A percentile compares a stretch with the other conserved stretches of the same genome.
These are phyloP conservation scores for Drosophila guanche DNA, from an alignment of 1,140 invertebrate species.

Conservation along the genomic window DNA sequence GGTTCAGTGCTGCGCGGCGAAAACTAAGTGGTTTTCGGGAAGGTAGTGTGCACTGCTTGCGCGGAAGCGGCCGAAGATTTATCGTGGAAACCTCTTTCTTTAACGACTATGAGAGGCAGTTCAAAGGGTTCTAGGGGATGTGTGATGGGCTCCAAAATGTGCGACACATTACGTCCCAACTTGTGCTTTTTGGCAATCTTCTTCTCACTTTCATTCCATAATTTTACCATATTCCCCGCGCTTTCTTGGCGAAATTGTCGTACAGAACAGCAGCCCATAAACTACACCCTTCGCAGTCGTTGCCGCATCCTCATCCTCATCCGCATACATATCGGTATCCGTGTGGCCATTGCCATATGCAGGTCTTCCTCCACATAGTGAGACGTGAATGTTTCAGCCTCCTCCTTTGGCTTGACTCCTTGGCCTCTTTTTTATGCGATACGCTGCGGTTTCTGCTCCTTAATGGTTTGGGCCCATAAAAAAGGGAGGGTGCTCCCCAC, in stretches of 20 bases:
- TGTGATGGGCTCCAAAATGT: too few relatives aligned
- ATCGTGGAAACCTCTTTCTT: constrained; percentile 12
- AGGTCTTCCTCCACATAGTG: constrained; percentile 25
- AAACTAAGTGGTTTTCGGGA: constrained; percentile 19
- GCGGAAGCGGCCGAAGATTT: constrained; percentile 25
- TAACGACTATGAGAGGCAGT: too few relatives aligned
- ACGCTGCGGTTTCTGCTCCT: constrained; percentile 63
- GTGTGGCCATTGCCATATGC: constrained; percentile 1
- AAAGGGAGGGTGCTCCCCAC: constrained; percentile 6
- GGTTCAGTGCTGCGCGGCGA: constrained; percentile 16
- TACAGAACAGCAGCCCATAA: constrained; percentile 13
- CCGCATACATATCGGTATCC: not conserved
- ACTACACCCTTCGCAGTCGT: too few relatives aligned
- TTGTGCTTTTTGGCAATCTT: too few relatives aligned
- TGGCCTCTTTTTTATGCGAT: constrained; percentile 49
- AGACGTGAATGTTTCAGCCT: constrained; percentile 28
- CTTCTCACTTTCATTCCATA: not conserved
- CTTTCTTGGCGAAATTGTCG: constrained; percentile 9
- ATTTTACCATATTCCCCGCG: not conserved
- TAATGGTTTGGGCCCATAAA: constrained; percentile 70
- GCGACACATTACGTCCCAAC: too few relatives aligned
- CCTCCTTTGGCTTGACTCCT: constrained; percentile 10
- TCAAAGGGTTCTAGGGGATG: too few relatives aligned
- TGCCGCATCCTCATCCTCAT: too few relatives aligned
- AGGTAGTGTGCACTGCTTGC: not conserved